Base-by-base conservation (phyloP, 2,113 vertebrate genomes). In the Megalops atlanticus region DNA sequence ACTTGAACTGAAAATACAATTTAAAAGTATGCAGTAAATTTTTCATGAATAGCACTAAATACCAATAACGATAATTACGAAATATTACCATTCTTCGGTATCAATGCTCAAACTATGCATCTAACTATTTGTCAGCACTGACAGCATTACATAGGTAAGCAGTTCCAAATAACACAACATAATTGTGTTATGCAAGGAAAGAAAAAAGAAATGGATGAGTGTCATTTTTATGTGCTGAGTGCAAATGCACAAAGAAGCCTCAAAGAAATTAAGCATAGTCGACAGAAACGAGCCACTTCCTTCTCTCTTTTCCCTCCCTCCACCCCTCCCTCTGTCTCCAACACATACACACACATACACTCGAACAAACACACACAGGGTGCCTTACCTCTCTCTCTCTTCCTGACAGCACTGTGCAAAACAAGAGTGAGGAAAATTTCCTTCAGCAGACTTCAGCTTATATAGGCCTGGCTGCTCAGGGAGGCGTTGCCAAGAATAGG, bases 341-440 rank as follows among this genome's bases (percentile, higher is more conserved):
- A n/a, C n/a, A 0, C 71, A 79, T 14, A 80, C 38, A 72, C 79
- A 21, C 0, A 31, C 1, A 24, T 21, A 79, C 72, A 78, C 27
- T 74, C 3, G 77, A 52, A 84, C 39, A 80, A 41, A 83, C 18
- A 79, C 64, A 41, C 74, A 58, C 41, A 72, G 15, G 33, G 52
- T 3, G 41, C 45, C 91, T 90, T 88, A 94, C 94, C 91, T 85
- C 27, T 87, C 21, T 38, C 88, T 87, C 82, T 35, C 35, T 71
- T 77, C 68, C 35, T 78, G 33, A 74, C 68, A 74, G 87, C 85
- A 80, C 85, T 39, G 78, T n/a, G 71, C 47, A 82, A 74, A 89
- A 86, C 80, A 84, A 82, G 79, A 92, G 79, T 82, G 93, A 96
- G 94, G 95, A 98, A 98, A 97, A 93, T 93, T 93, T 91, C 94